Base-by-base conservation (phyloP, 2,113 vertebrate species). In the Nibea coibor region DNA sequence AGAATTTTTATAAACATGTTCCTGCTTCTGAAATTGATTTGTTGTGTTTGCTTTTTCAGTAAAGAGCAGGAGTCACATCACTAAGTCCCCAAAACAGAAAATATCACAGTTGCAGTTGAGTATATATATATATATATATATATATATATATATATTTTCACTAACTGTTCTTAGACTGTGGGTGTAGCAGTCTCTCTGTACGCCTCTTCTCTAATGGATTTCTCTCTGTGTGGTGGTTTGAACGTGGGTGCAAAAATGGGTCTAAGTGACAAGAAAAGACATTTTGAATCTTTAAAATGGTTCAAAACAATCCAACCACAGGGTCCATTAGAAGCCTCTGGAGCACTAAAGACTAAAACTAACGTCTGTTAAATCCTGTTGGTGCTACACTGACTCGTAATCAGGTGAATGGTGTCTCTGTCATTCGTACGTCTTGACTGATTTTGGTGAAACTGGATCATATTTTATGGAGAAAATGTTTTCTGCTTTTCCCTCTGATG, bases 11-110 rank as follows among this genome's bases (percentile, higher is more conserved):
- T n/a, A 16, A 56, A 31, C 16, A 12, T 48, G 70, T 59, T 72
- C 47, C 42, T 31, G 69, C 54, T 72, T 59, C 39, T 31, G 4
- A 48, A 22, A 47, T 48, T 48, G 70, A 72, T 72, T 72, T 48
- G 59, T 56, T 47, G 3, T 17, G 17, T 48, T 59, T 59, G 17
- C 2, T 59, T 26, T 28, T 28, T 15, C 42, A 48, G 54, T 28
- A 7, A 6, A 58, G 39, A 71, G 15, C 35, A 42, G 50, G 50
- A 59, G 17, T 31, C 43, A 35, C 56, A 31, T 10, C 20, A 1
- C n/a, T 4, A 24, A 14, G 35, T 9, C 35, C 69, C 28, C 22
- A 20, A 56, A 42, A 17, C n/a, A 57, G 2, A 48, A 59, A 28
- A 48, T 16, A 10, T 42, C n/a, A 1, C 1, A 39, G 28, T 12